phyloP scores from a whole-genome alignment of 2,797 vertebrate species.

The Enteromius trimaculatus region DNA sequence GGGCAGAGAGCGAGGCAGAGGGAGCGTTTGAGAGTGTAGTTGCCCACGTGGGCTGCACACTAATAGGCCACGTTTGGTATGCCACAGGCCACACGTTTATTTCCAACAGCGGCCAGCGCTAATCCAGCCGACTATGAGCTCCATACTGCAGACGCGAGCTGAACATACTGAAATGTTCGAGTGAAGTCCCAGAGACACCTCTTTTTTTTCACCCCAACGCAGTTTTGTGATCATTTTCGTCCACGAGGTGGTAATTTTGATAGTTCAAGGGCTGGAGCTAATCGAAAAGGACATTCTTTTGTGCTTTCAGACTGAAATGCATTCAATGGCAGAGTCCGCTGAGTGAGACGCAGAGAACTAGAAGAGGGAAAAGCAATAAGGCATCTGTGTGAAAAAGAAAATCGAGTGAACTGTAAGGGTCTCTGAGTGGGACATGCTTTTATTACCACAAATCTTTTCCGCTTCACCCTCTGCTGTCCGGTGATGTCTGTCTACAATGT shows the following conservation, averaged over 20 bases:
- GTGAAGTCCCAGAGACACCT: slow-evolving; percentile 23
- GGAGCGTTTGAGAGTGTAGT: slow-evolving; percentile 54
- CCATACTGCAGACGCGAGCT: slow-evolving; percentile 24
- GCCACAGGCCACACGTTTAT: slow-evolving; percentile 59
- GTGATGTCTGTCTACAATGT: slow-evolving; percentile 58
- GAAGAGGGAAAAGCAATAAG: slow-evolving; percentile 45
- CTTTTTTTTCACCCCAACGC: slow-evolving; percentile 11
- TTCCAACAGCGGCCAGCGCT: slow-evolving; percentile 55
- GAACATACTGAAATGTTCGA: slow-evolving; percentile 23
- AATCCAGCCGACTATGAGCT: slow-evolving; percentile 55
- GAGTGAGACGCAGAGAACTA: slow-evolving; percentile 35
- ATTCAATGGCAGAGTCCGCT: slow-evolving; percentile 34
- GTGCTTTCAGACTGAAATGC: slow-evolving; percentile 27
- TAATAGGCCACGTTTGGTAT: slow-evolving; percentile 72
- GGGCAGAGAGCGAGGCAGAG: slow-evolving; percentile 57
- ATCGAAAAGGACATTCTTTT: slow-evolving; percentile 35
- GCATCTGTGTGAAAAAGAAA: slow-evolving; percentile 51
- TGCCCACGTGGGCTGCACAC: slow-evolving; percentile 73
- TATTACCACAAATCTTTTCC: slow-evolving; percentile 61
- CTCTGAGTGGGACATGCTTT: slow-evolving; percentile 56
- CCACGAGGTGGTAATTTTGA: slow-evolving; percentile 23
- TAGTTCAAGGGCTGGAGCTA: slow-evolving; percentile 37
- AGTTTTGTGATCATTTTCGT: slow-evolving; percentile 24
- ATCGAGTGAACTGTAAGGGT: slow-evolving; percentile 57
- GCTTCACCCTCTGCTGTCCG: slow-evolving; percentile 51